Conservation (phyloP, 2,888 invertebrate genomes). For the Drosophila mimetica region DNA sequence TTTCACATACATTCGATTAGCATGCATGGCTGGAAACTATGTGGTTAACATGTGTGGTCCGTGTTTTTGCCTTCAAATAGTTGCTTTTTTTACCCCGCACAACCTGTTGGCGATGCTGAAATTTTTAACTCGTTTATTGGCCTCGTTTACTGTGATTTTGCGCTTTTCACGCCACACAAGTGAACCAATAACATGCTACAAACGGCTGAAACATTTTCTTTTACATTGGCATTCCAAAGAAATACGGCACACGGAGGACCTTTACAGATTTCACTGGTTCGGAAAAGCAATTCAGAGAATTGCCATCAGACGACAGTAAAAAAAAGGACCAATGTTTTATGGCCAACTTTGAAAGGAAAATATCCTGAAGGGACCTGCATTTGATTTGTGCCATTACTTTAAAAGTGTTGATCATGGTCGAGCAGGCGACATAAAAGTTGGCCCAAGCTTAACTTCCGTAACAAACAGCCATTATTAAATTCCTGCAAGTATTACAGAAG, state of each 20-base stretch:
- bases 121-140: slow-evolving; percentile 10
- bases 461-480: background rate
- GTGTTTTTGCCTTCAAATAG: background rate
- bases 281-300: slow-evolving; percentile 17
- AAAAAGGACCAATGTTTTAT: slow-evolving; percentile 28
- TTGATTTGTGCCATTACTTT: slow-evolving; percentile 8
- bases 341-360: slow-evolving; percentile 25
- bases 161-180: background rate
- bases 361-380: slow-evolving; percentile 18
- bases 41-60: slow-evolving; percentile 19
- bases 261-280: slow-evolving; percentile 6
- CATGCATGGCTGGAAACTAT: slow-evolving; percentile 23
- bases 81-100: background rate
- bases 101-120: slow-evolving; percentile 28
- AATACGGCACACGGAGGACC: slow-evolving; percentile 17
- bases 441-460: background rate
- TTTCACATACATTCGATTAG: slow-evolving; percentile 20
- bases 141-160: slow-evolving; percentile 25
- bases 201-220: slow-evolving; percentile 4
- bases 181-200: slow-evolving; percentile 17
- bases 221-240: slow-evolving; percentile 24
- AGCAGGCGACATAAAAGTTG: slow-evolving; percentile 15
- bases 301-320: slow-evolving; percentile 21
- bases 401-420: slow-evolving; percentile 22
- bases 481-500: background rate